phyloP scores from a whole-genome alignment of 2,113 vertebrate genomes.

The Sinosuthora webbiana region DNA sequence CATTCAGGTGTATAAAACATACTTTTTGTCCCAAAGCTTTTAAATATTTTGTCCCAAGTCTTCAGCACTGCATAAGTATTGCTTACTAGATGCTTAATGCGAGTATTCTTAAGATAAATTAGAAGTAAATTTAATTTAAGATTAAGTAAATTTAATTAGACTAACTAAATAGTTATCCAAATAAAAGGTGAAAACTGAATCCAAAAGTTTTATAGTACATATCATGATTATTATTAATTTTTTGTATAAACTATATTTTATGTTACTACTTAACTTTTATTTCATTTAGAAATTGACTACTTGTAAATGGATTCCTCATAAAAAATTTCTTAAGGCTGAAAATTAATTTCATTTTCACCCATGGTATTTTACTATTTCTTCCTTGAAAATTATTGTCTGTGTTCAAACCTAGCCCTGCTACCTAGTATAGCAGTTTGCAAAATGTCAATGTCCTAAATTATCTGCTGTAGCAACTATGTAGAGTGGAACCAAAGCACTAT shows the following conservation, averaged over 20 bases:
- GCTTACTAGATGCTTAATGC: background rate
- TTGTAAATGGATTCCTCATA: background rate
- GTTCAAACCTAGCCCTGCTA: background rate
- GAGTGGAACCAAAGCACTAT: background rate
- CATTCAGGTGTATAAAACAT: background rate
- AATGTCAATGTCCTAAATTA: background rate
- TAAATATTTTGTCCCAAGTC: background rate
- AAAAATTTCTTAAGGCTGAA: background rate
- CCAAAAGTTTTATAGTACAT: background rate
- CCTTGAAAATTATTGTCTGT: background rate
- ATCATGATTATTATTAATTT: background rate
- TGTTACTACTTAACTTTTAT: background rate
- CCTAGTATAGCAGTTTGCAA: background rate
- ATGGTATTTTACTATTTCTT: background rate
- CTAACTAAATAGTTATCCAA: background rate
- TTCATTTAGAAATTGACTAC: background rate
- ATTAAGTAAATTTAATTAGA: background rate
- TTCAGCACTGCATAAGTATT: background rate
- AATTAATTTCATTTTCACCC: background rate
- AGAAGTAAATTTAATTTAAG: background rate
- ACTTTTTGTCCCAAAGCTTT: background rate
- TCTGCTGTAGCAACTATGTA: background rate
- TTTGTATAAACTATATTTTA: background rate
- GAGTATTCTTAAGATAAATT: background rate
- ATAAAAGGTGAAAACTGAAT: background rate